Conservation (phyloP, 1,140 invertebrate species). For the Littorina saxatilis region DNA sequence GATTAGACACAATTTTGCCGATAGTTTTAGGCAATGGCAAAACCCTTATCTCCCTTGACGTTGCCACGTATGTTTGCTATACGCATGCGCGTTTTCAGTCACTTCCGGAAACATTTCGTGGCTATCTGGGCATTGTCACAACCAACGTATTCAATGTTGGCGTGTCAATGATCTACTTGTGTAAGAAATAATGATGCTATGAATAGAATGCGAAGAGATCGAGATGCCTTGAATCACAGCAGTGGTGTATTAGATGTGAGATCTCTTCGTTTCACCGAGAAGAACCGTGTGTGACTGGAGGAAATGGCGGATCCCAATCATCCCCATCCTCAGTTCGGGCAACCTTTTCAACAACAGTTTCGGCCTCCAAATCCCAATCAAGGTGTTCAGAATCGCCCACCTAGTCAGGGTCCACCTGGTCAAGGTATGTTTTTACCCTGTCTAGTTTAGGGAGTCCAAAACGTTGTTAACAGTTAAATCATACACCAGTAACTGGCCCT, state of each 20-base stretch:
- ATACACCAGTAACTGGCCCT: too few relatives aligned
- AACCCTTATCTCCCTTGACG: conserved; percentile 36
- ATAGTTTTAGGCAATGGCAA: background rate
- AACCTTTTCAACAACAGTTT: conserved; percentile 23
- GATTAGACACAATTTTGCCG: too few relatives aligned
- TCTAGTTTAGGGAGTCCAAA: too few relatives aligned
- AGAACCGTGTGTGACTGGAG: background rate
- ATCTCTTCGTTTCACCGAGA: background rate
- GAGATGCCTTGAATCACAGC: conserved; percentile 1
- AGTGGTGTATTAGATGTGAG: background rate
- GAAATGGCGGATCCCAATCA: conserved; percentile 35
- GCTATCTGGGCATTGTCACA: conserved; percentile 32
- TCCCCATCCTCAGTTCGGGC: conserved; percentile 21
- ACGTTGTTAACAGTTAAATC: background rate
- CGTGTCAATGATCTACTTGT: conserved; percentile 17
- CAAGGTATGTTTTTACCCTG: too few relatives aligned
- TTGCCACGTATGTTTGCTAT: conserved; percentile 46
- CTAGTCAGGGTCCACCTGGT: background rate
- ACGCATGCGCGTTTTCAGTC: conserved; percentile 43
- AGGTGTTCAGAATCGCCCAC: conserved; percentile 16
- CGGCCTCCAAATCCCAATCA: conserved; percentile 22
- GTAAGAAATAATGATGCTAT: conserved; percentile 1
- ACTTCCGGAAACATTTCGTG: conserved; percentile 54
- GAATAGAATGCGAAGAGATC: background rate
- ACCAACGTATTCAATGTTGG: conserved; percentile 21